Percentiles rank a stretch among this genome's conserved stretches.
Evolutionary conservation across 2,113 vertebrate species (phyloP).

Genomic region (Mola mola): DNA sequence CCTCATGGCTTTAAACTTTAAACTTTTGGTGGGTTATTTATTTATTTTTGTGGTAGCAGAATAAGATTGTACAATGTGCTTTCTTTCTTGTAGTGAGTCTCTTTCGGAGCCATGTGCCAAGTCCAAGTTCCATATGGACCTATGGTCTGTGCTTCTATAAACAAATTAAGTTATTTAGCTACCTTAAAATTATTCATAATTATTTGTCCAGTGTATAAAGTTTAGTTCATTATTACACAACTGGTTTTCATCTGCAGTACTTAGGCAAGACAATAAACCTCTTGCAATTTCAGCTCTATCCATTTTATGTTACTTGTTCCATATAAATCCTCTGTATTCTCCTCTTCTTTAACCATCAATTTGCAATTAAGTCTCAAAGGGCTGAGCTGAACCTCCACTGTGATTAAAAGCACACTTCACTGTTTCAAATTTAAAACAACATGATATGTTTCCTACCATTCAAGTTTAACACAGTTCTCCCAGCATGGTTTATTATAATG

Average conservation of each 20-base stretch:
- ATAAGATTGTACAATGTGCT: too few species aligned
- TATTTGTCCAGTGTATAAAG: not conserved
- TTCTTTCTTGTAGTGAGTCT: too few species aligned
- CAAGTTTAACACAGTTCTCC: not conserved
- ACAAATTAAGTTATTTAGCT: not conserved
- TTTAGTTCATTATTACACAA: too few species aligned
- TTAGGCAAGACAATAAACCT: too few species aligned
- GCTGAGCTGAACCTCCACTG: not conserved
- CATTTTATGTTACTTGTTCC: not conserved
- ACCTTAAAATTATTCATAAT: not conserved
- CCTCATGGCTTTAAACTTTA: too few species aligned
- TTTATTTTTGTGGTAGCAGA: too few species aligned
- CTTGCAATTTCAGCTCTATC: slow-evolving; percentile 4
- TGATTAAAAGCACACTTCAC: slow-evolving; percentile 2
- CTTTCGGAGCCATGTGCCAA: too few species aligned
- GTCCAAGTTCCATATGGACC: too few species aligned
- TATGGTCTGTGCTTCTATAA: too few species aligned
- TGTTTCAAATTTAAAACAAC: not conserved
- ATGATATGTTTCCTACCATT: not conserved
- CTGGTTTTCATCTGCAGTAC: too few species aligned
- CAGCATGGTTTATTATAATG: too few species aligned
- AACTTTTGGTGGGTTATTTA: too few species aligned
- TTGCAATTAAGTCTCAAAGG: slow-evolving; percentile 10
- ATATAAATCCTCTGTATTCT: slow-evolving; percentile 1
- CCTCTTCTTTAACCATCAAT: slow-evolving; percentile 14